phyloP scores from a whole-genome alignment of 2,113 vertebrate species.

The Sylvietta virens region DNA sequence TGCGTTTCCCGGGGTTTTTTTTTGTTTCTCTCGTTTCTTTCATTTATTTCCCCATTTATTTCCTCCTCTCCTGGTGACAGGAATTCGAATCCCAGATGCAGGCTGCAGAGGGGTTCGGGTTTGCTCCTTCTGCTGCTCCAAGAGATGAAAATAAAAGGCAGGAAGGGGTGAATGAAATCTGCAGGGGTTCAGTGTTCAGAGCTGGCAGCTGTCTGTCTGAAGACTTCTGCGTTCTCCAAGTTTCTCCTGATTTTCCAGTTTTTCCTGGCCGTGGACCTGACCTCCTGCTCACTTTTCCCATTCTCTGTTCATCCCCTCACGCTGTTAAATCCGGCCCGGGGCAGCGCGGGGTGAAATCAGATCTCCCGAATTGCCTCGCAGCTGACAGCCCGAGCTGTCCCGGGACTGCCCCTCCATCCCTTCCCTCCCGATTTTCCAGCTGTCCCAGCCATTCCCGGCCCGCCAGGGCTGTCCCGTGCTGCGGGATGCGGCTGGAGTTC shows the following conservation, averaged over 20 bases:
- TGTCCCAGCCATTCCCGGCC: neutral
- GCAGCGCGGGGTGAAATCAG: neutral
- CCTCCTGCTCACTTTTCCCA: neutral
- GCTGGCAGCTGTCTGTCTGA: neutral
- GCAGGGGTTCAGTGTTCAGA: neutral
- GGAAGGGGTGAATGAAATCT: neutral
- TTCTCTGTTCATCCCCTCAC: neutral
- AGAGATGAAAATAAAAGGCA: neutral
- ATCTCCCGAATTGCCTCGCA: neutral
- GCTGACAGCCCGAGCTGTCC: neutral
- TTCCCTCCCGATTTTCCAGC: neutral
- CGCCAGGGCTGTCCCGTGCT: neutral
- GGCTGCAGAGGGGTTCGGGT: neutral
- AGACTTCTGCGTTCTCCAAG: neutral
- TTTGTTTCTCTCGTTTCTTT: neutral
- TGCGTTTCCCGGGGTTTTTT: rapidly evolving
- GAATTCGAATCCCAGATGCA: neutral
- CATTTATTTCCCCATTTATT: neutral
- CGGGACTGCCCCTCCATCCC: neutral
- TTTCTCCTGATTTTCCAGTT: neutral
- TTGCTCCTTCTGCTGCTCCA: neutral
- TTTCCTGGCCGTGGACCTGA: neutral
- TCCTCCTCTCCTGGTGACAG: neutral
- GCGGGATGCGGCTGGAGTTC: neutral
- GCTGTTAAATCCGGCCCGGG: neutral